These are phyloP conservation scores for Bellardia pandia DNA, from an alignment of 2,888 invertebrate genomes.

Conservation along the genomic window DNA sequence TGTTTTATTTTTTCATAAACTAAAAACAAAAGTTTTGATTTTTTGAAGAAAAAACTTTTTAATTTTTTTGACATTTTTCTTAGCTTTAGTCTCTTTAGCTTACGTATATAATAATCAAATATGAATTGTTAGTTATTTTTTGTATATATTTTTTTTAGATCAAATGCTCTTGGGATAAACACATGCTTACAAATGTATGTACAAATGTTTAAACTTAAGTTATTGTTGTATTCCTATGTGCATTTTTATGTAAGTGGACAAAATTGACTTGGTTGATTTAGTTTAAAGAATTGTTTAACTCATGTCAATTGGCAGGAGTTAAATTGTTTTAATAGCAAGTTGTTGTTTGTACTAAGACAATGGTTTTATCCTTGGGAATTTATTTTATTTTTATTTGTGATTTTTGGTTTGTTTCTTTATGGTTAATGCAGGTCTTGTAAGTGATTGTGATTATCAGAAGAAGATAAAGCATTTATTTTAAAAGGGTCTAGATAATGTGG, in stretches of 20 bases:
- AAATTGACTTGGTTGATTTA: constrained; percentile 24
- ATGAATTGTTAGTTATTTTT: constrained; percentile 22
- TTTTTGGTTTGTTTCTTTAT: neutral
- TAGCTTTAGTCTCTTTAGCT: constrained; percentile 22
- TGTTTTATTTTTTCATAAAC: constrained; percentile 22
- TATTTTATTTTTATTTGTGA: neutral
- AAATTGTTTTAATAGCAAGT: constrained; percentile 36
- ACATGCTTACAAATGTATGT: neutral
- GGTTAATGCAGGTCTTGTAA: neutral
- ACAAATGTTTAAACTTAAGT: neutral
- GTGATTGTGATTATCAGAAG: too few relatives aligned
- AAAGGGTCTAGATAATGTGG: too few relatives aligned
- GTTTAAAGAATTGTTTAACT: constrained; percentile 35
- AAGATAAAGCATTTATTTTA: too few relatives aligned
- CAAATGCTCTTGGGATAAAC: constrained; percentile 29
- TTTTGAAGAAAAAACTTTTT: constrained; percentile 60
- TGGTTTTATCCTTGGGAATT: neutral
- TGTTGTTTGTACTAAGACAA: neutral
- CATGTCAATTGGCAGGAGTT: constrained; percentile 13
- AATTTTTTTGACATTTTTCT: constrained; percentile 64
- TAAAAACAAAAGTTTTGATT: constrained; percentile 65
- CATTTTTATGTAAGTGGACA: neutral
- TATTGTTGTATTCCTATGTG: neutral
- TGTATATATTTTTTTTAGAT: neutral
- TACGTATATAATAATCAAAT: constrained; percentile 46